phyloP scores from a whole-genome alignment of 2,888 invertebrate species.

The Cephonodes hylas region DNA sequence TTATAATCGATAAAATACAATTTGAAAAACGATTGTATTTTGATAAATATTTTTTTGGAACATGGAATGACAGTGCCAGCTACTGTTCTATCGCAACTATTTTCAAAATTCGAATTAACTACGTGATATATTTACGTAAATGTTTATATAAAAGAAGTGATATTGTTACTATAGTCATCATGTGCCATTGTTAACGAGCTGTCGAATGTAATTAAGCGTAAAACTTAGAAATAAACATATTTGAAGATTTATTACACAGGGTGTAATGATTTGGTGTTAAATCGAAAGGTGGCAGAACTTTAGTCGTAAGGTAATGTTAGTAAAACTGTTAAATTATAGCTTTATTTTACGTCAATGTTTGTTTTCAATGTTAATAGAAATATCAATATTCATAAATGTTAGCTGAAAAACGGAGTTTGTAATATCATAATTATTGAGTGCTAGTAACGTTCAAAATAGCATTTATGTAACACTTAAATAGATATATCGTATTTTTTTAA shows the following conservation, averaged over 20 bases:
- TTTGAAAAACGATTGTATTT: background rate
- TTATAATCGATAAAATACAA: background rate
- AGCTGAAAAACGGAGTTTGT: no score
- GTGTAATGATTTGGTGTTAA: background rate
- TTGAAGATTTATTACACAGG: background rate
- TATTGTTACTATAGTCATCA: constrained; percentile 19
- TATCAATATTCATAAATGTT: background rate
- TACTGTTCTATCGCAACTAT: background rate
- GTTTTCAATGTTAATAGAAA: background rate
- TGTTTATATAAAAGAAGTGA: constrained; percentile 15
- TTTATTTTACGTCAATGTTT: background rate
- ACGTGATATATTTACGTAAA: background rate
- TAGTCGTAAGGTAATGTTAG: background rate
- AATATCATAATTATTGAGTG: no score
- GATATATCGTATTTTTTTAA: no score
- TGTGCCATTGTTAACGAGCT: constrained; percentile 13
- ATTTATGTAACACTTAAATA: background rate
- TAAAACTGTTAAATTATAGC: constrained; percentile 3
- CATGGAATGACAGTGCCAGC: background rate
- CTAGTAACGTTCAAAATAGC: no score
- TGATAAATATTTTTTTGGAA: background rate
- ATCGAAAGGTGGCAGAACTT: background rate
- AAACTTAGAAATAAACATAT: background rate
- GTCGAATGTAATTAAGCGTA: background rate
- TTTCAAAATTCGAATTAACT: background rate